phyloP scores from a whole-genome alignment of 2,888 invertebrate genomes.

The Macaria notata region DNA sequence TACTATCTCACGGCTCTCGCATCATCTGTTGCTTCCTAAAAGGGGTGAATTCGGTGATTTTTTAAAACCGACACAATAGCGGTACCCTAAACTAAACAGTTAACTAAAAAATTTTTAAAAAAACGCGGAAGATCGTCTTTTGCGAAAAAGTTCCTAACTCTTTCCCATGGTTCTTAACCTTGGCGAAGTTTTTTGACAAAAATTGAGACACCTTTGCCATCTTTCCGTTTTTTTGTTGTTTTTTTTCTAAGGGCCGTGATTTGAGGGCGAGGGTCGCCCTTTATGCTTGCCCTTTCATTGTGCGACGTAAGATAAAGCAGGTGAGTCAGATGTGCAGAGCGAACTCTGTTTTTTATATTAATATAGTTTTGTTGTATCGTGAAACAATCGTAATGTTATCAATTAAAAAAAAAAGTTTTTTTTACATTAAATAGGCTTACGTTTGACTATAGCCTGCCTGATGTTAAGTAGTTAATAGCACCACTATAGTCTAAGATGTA shows the following conservation, averaged over 20 bases:
- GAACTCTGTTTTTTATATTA: conserved; percentile 1
- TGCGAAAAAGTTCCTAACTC: conserved; percentile 72
- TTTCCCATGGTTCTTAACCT: conserved; percentile 83
- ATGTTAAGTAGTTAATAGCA: too few species aligned
- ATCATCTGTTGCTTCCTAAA: conserved; percentile 71
- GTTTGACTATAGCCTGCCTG: too few species aligned
- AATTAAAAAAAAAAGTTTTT: too few species aligned
- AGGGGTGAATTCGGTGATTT: conserved; percentile 67
- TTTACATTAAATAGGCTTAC: too few species aligned
- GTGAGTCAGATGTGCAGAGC: conserved; percentile 64
- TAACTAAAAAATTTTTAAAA: conserved; percentile 55
- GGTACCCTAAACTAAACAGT: conserved; percentile 70
- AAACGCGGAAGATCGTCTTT: conserved; percentile 67
- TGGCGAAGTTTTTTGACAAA: conserved; percentile 68
- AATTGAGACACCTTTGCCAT: conserved; percentile 81
- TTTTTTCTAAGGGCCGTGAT: conserved; percentile 47
- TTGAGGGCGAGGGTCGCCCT: conserved; percentile 67
- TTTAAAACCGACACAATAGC: conserved; percentile 56
- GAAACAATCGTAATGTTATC: too few species aligned
- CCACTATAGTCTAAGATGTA: too few species aligned
- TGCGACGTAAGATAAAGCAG: conserved; percentile 64
- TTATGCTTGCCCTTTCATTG: conserved; percentile 57
- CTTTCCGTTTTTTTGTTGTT: conserved; percentile 71
- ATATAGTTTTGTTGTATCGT: too few species aligned
- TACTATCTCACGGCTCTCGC: conserved; percentile 74